Conservation (phyloP, 2,797 vertebrate genomes). For the Darevskia mixta region DNA sequence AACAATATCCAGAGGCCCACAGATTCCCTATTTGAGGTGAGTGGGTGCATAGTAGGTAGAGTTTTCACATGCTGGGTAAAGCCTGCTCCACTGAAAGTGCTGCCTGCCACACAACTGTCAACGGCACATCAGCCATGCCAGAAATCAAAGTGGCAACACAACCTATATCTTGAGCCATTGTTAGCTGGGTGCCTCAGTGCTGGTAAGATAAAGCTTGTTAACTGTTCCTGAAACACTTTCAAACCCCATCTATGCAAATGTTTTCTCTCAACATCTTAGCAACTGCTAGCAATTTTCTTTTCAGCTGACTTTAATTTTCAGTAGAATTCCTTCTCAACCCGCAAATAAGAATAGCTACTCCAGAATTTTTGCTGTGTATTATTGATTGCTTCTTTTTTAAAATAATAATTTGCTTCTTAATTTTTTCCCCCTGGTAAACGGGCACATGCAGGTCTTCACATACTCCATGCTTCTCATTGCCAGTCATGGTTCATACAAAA, state of each 20-base stretch:
- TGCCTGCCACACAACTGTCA: not conserved
- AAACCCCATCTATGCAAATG: constrained; percentile 59
- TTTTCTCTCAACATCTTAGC: constrained; percentile 69
- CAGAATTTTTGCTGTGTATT: constrained; percentile 56
- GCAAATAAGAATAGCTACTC: constrained; percentile 66
- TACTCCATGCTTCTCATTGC: constrained; percentile 17
- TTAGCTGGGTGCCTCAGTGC: not conserved
- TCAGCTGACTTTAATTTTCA: constrained; percentile 72
- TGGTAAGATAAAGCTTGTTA: not conserved
- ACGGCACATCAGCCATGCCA: not conserved
- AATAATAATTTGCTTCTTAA: constrained; percentile 23
- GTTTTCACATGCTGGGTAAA: not conserved
- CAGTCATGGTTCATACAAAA: not conserved
- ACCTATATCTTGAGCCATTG: not conserved
- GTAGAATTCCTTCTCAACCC: constrained; percentile 63
- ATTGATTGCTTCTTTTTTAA: constrained; percentile 4
- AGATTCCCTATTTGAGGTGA: not conserved
- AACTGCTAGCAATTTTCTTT: constrained; percentile 75
- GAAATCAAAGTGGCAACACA: not conserved
- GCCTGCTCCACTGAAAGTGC: not conserved
- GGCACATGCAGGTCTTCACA: constrained; percentile 33
- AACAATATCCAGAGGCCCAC: not conserved
- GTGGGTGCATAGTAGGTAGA: not conserved
- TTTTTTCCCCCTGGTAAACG: not conserved
- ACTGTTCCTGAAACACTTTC: constrained; percentile 46